Percentiles rank a stretch among this genome's conserved stretches.
These are phyloP conservation scores for Carollia perspicillata DNA, from an alignment of 2,113 vertebrate species.

Conservation along the genomic window DNA sequence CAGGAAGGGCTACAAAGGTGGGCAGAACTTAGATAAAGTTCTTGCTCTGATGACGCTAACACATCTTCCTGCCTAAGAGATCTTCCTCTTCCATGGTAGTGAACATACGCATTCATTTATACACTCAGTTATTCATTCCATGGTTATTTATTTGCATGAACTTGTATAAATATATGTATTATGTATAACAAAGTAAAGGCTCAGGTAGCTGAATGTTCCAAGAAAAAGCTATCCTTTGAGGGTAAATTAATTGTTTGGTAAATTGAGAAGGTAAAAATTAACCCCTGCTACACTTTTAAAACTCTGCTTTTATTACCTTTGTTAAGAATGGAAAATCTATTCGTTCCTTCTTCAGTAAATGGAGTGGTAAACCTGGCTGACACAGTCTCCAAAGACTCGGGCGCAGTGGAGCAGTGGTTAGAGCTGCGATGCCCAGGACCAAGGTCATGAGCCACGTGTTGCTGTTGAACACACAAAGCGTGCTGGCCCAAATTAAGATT, in stretches of 20 bases:
- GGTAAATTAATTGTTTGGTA: background rate
- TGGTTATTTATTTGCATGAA: background rate
- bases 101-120: background rate
- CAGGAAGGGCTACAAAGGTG: background rate
- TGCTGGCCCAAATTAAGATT: background rate
- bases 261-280: background rate
- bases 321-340: background rate
- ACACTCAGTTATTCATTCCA: background rate
- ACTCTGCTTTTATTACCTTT: background rate
- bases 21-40: background rate
- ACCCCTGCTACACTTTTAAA: background rate
- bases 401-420: background rate
- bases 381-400: background rate
- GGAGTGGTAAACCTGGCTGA: background rate
- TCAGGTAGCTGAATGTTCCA: background rate
- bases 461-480: background rate
- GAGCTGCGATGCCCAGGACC: accelerated
- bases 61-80: background rate
- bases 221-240: background rate
- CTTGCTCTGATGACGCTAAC: background rate
- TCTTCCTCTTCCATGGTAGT: background rate
- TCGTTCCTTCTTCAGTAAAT: background rate
- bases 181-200: background rate
- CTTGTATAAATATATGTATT: background rate
- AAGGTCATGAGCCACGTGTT: accelerated